Percentiles rank a stretch among this genome's conserved stretches.
Conservation (phyloP, 2,888 invertebrate species). For the Heliconius aoede region DNA sequence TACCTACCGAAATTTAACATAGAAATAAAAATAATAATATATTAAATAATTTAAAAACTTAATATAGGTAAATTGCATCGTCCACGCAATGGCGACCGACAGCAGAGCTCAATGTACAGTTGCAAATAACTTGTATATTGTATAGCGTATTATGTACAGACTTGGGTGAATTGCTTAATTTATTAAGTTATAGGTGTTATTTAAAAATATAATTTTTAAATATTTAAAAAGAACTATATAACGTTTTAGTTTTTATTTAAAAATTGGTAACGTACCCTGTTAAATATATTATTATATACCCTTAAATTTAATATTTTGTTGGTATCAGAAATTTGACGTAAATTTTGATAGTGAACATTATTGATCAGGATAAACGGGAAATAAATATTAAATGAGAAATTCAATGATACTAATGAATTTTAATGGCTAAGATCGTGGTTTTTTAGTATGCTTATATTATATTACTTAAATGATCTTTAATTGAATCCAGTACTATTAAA, state of each 20-base stretch:
- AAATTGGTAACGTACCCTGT: neutral
- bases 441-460: neutral
- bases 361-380: neutral
- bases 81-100: slow-evolving; percentile 7
- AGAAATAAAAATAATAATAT: neutral
- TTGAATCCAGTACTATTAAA: neutral
- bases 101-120: slow-evolving; percentile 32
- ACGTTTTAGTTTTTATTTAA: slow-evolving; percentile 9
- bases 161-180: slow-evolving; percentile 14
- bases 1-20: neutral
- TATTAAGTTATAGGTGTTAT: slow-evolving; percentile 10
- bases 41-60: neutral
- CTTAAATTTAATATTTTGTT: neutral
- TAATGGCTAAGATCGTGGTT: neutral
- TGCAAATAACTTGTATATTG: slow-evolving; percentile 20
- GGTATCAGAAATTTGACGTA: neutral
- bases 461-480: neutral
- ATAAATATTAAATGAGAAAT: neutral
- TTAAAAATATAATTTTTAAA: neutral
- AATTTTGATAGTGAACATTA: neutral
- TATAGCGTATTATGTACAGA: slow-evolving; percentile 19
- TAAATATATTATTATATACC: neutral
- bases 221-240: neutral
- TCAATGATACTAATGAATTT: neutral
- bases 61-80: neutral